These are phyloP conservation scores for Grantiella picta DNA, from an alignment of 2,113 vertebrate genomes.

Conservation along the genomic window DNA sequence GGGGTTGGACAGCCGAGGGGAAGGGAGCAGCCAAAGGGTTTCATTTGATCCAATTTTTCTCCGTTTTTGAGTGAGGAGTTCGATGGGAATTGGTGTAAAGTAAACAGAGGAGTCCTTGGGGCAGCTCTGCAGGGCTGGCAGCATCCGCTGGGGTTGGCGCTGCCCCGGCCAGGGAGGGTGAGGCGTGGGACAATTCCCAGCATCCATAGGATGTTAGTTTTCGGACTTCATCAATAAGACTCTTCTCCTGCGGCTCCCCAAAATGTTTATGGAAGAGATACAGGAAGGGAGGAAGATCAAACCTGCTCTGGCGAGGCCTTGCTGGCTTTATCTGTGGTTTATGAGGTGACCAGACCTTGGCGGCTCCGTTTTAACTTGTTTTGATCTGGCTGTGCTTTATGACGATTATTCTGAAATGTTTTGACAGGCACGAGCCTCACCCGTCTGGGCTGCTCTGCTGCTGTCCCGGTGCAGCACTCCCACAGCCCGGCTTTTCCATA, in stretches of 20 bases:
- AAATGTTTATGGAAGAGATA: slow-evolving; percentile 65
- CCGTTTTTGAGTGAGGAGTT: background rate
- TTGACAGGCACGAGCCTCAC: slow-evolving; percentile 46
- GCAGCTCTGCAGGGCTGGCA: background rate
- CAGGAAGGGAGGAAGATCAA: slow-evolving; percentile 67
- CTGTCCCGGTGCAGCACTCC: background rate
- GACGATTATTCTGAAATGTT: slow-evolving; percentile 61
- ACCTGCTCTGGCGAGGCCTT: slow-evolving; percentile 17
- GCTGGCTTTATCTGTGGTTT: slow-evolving; percentile 64
- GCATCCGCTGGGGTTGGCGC: background rate
- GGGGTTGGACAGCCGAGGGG: background rate
- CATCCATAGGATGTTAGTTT: slow-evolving; percentile 39
- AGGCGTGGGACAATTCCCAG: slow-evolving; percentile 34
- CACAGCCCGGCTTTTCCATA: fast-evolving
- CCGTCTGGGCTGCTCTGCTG: background rate
- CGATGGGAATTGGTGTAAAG: background rate
- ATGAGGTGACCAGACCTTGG: slow-evolving; percentile 63
- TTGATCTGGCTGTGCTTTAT: slow-evolving; percentile 58
- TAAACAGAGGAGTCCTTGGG: background rate
- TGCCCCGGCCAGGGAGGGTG: background rate
- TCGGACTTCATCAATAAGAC: slow-evolving; percentile 33
- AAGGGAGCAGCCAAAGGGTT: fast-evolving
- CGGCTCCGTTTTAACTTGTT: slow-evolving; percentile 63
- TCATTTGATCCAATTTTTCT: background rate
- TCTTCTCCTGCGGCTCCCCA: background rate